A percentile compares a stretch with the other conserved stretches of the same genome.
These are phyloP conservation scores for Polypterus bichir DNA, from an alignment of 2,113 vertebrate species.

Conservation along the genomic window DNA sequence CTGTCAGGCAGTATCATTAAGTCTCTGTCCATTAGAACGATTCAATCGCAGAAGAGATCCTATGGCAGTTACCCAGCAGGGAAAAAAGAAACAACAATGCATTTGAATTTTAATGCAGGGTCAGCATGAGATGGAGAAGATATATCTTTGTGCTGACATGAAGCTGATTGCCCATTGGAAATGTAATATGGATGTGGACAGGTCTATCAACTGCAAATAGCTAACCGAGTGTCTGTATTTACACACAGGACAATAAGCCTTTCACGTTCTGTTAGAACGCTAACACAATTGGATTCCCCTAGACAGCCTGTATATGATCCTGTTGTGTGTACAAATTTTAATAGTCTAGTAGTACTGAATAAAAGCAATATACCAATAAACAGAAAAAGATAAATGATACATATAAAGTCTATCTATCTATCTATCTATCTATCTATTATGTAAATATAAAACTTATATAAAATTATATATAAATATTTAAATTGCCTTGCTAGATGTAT, in stretches of 20 bases:
- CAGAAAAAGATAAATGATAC: too few relatives aligned
- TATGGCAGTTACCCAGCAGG: not conserved
- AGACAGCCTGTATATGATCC: not conserved
- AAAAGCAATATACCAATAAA: too few relatives aligned
- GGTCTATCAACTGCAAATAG: conserved; percentile 36
- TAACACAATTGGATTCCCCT: not conserved
- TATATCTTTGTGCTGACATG: conserved; percentile 29
- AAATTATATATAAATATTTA: too few relatives aligned
- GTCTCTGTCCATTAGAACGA: conserved; percentile 7
- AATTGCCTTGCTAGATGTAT: too few relatives aligned
- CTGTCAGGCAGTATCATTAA: conserved; percentile 9
- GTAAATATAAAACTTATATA: too few relatives aligned
- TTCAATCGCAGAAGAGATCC: conserved; percentile 1
- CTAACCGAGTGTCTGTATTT: conserved; percentile 9
- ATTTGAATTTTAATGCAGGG: conserved; percentile 23
- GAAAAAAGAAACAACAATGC: conserved; percentile 7
- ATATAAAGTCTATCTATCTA: too few relatives aligned
- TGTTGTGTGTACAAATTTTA: too few relatives aligned
- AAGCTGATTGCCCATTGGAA: conserved; percentile 26
- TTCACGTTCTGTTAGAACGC: not conserved
- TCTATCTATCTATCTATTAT: too few relatives aligned
- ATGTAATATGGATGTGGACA: conserved; percentile 32
- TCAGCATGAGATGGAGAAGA: conserved; percentile 14
- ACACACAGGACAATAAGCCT: not conserved
- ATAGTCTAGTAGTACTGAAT: too few relatives aligned